Conservation (phyloP, 2,888 invertebrate species). For the Zeuzera pyrina region DNA sequence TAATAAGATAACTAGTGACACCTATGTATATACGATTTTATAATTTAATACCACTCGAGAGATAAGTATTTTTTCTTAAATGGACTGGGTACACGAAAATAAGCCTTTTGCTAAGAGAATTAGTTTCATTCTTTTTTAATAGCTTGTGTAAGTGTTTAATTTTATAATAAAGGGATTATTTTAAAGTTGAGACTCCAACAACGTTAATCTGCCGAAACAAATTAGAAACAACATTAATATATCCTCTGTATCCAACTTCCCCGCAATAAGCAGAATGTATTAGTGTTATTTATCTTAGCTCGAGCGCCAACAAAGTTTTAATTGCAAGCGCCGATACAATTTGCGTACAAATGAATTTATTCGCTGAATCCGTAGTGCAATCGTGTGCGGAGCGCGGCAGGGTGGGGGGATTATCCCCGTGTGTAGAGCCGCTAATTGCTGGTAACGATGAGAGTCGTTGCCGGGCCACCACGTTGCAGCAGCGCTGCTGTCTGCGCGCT, state of each 20-base stretch:
- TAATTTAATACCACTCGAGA: no score
- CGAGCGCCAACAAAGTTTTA: conserved; percentile 71
- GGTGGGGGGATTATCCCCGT: conserved; percentile 54
- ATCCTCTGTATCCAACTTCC: conserved; percentile 66
- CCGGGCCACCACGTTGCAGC: conserved; percentile 8
- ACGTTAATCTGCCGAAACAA: conserved; percentile 66
- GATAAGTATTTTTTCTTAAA: no score
- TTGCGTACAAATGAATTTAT: conserved; percentile 73
- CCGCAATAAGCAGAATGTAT: conserved; percentile 71
- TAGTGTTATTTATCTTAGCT: conserved; percentile 72
- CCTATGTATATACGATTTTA: no score
- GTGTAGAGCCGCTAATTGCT: conserved; percentile 66
- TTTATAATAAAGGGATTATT: conserved; percentile 45
- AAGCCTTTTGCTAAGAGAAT: no score
- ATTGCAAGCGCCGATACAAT: conserved; percentile 73
- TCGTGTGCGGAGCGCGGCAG: conserved; percentile 34
- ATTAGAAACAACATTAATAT: conserved; percentile 71
- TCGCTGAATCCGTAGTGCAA: conserved; percentile 67
- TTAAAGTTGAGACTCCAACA: conserved; percentile 51
- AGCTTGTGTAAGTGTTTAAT: conserved; percentile 17
- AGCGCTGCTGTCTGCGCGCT: no score
- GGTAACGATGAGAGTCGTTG: conserved; percentile 46
- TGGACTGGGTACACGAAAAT: no score
- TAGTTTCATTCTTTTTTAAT: neutral
- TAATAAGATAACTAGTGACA: no score